phyloP scores from a whole-genome alignment of 2,797 vertebrate species.

The Peromyscus eremicus region DNA sequence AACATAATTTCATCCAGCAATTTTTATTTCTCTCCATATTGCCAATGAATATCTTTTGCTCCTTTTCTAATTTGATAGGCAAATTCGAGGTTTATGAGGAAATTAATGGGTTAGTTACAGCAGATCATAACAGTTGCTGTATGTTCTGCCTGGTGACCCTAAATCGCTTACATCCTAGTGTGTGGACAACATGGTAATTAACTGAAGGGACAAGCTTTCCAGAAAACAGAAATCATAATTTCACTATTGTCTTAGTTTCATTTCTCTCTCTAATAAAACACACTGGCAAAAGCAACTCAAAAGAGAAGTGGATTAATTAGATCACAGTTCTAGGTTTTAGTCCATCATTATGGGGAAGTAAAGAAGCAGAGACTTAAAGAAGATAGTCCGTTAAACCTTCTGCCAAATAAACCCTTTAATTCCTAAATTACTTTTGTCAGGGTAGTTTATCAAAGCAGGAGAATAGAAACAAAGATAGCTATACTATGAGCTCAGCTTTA shows the following conservation, averaged over 20 bases:
- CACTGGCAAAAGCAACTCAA: neutral
- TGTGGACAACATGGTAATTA: neutral
- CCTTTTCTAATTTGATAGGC: slow-evolving; percentile 9
- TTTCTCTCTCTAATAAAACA: neutral
- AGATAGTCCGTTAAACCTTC: neutral
- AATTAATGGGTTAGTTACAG: neutral
- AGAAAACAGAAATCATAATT: neutral
- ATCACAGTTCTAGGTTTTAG: neutral
- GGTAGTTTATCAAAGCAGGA: neutral
- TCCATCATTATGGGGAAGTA: neutral
- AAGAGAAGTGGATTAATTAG: neutral
- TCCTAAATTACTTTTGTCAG: neutral
- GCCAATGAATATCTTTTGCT: slow-evolving; percentile 13
- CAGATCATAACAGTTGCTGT: neutral
- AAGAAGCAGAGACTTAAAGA: neutral
- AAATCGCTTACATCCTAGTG: neutral
- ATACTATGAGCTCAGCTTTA: neutral
- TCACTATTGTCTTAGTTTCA: neutral
- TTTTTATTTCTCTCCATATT: slow-evolving; percentile 49
- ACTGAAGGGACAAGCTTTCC: neutral
- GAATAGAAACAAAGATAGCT: neutral
- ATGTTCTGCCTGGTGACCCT: neutral
- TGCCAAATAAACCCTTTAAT: neutral
- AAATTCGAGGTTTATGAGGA: neutral
- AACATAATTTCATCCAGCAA: neutral